Evolutionary conservation across 37 sponge, comb jelly and placozoan genomes (phyloP).

Genomic region (Bolinopsis microptera): DNA sequence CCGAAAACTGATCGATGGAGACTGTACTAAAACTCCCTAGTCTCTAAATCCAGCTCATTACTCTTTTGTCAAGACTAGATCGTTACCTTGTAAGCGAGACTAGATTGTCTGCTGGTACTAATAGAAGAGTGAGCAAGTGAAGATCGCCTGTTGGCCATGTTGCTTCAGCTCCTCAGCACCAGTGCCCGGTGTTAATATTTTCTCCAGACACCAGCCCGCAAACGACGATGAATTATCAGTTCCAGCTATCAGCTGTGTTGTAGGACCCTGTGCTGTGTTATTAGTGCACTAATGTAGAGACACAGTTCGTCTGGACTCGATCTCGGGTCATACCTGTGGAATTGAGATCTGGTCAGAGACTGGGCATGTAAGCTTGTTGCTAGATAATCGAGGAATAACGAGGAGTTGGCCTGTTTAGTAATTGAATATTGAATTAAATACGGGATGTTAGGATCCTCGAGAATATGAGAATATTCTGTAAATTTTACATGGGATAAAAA

Average conservation of each 20-base stretch:
- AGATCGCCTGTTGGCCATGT: background rate
- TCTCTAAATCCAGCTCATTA: too few species aligned
- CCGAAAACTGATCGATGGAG: too few species aligned
- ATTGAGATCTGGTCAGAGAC: background rate
- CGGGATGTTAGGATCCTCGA: too few species aligned
- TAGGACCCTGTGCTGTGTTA: background rate
- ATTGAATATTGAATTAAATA: background rate
- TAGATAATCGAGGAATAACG: background rate
- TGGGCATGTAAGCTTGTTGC: too few species aligned
- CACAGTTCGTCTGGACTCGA: background rate
- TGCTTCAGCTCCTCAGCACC: background rate
- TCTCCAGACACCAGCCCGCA: background rate
- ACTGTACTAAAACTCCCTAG: too few species aligned
- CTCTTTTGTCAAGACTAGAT: too few species aligned
- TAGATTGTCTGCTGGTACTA: constrained; percentile 61
- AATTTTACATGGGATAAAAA: too few species aligned
- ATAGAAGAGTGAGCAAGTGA: constrained; percentile 57
- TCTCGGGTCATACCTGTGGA: background rate
- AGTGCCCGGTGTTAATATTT: background rate
- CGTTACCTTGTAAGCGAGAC: constrained; percentile 59
- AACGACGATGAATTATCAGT: background rate
- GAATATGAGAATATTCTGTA: too few species aligned
- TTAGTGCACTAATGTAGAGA: background rate
- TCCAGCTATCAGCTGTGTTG: background rate
- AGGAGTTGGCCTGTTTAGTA: background rate